These are phyloP conservation scores for Dallia pectoralis DNA, from an alignment of 2,797 vertebrate genomes.

Conservation along the genomic window DNA sequence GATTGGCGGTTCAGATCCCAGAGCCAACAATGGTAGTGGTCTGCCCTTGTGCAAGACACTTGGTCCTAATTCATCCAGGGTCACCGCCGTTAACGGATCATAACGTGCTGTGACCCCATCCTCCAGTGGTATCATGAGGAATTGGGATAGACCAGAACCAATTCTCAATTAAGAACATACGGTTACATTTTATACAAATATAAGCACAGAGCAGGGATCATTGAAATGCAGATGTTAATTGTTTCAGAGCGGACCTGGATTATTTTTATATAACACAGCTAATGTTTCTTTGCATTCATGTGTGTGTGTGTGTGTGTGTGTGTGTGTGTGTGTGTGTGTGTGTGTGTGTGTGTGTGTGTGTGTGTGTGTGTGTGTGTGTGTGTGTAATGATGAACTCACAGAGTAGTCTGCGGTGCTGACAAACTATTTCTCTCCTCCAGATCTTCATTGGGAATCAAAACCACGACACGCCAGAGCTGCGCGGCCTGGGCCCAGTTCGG, in stretches of 20 bases:
- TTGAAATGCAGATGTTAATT: neutral
- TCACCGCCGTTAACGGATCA: too few species aligned
- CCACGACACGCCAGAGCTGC: slow-evolving; percentile 93
- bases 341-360: neutral
- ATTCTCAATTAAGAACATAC: too few species aligned
- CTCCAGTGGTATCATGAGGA: too few species aligned
- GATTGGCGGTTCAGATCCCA: too few species aligned
- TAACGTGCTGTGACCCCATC: too few species aligned
- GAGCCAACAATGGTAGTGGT: too few species aligned
- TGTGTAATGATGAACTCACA: slow-evolving; percentile 29
- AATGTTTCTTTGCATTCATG: neutral
- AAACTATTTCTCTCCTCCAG: slow-evolving; percentile 61
- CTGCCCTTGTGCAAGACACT: too few species aligned
- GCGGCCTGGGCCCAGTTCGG: slow-evolving; percentile 83
- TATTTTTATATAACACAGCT: neutral
- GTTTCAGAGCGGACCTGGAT: neutral
- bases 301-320: neutral
- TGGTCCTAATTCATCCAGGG: too few species aligned
- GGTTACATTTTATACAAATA: too few species aligned
- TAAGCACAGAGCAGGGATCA: neutral
- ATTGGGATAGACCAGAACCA: too few species aligned
- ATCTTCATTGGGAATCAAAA: slow-evolving; percentile 97
- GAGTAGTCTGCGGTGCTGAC: neutral
- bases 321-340: neutral
- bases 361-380: too few species aligned